Conservation (phyloP, 2,888 invertebrate species). For the Synergus japonicus region DNA sequence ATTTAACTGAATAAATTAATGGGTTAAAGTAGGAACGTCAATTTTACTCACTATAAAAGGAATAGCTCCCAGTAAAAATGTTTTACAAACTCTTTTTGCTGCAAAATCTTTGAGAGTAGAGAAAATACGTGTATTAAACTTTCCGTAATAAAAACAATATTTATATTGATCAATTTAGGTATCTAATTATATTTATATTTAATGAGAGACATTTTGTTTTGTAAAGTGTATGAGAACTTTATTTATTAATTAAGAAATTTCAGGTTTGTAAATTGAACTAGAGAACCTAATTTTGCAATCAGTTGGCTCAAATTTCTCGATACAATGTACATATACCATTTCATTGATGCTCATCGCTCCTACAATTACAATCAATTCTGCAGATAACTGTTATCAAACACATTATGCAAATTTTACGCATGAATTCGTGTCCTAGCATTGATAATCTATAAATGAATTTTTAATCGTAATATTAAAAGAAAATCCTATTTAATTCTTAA, state of each 20-base stretch:
- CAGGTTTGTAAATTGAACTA: background rate
- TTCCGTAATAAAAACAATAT: too few species aligned
- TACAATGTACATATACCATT: background rate
- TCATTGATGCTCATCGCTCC: slow-evolving; percentile 2
- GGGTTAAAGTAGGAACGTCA: too few species aligned
- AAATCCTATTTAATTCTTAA: too few species aligned
- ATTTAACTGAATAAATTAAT: background rate
- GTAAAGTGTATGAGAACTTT: background rate
- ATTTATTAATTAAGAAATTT: background rate
- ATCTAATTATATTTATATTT: too few species aligned
- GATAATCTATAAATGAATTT: background rate
- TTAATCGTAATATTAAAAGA: background rate
- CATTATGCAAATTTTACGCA: slow-evolving; percentile 23
- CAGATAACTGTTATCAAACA: slow-evolving; percentile 7
- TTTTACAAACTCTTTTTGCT: too few species aligned
- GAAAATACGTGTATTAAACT: too few species aligned
- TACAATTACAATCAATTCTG: slow-evolving; percentile 12
- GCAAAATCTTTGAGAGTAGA: too few species aligned
- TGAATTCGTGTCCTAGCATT: background rate
- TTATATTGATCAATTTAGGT: too few species aligned
- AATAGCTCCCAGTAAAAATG: too few species aligned
- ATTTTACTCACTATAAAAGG: too few species aligned
- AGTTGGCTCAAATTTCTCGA: background rate
- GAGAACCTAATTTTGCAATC: background rate
- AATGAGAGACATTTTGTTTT: too few species aligned